Percentiles rank a stretch among this genome's conserved stretches.
phyloP scores from a whole-genome alignment of 2,113 vertebrate genomes.

The Pterophyllum scalare region DNA sequence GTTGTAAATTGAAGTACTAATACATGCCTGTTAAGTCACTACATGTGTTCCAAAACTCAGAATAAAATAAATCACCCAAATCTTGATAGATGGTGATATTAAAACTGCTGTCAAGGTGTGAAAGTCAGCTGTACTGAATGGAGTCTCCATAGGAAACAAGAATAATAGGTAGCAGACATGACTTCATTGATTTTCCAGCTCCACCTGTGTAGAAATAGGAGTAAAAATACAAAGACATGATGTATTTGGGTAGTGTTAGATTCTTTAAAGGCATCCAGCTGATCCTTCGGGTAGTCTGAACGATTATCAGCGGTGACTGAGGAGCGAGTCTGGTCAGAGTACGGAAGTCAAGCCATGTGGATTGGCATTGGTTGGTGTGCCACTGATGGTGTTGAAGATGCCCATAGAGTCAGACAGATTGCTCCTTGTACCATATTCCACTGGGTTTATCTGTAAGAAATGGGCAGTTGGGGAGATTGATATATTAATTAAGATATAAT shows the following conservation, averaged over 20 bases:
- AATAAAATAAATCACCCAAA: slow-evolving; percentile 18
- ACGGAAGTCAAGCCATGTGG: slow-evolving; percentile 88
- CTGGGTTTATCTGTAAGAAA: slow-evolving; percentile 84
- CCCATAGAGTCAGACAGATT: slow-evolving; percentile 90
- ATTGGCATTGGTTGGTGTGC: slow-evolving; percentile 88
- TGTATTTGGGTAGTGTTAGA: neutral
- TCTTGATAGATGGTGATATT: neutral
- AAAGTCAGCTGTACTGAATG: neutral
- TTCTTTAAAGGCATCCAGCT: neutral
- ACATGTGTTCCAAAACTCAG: neutral
- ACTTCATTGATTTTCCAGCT: slow-evolving; percentile 11
- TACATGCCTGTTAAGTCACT: neutral
- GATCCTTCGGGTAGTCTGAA: neutral
- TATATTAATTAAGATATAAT: neutral
- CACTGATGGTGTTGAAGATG: slow-evolving; percentile 97
- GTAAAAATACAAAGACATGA: neutral
- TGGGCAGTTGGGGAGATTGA: neutral
- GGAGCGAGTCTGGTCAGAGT: slow-evolving; percentile 70
- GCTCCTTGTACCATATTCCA: slow-evolving; percentile 85
- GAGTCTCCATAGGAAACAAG: slow-evolving; percentile 75
- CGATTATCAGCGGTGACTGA: neutral
- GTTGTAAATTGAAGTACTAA: slow-evolving; percentile 6
- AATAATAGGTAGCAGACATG: neutral
- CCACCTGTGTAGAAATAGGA: neutral
- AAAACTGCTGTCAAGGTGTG: neutral